These are phyloP conservation scores for Onthophagus taurus DNA, from an alignment of 1,140 invertebrate species.

Conservation along the genomic window DNA sequence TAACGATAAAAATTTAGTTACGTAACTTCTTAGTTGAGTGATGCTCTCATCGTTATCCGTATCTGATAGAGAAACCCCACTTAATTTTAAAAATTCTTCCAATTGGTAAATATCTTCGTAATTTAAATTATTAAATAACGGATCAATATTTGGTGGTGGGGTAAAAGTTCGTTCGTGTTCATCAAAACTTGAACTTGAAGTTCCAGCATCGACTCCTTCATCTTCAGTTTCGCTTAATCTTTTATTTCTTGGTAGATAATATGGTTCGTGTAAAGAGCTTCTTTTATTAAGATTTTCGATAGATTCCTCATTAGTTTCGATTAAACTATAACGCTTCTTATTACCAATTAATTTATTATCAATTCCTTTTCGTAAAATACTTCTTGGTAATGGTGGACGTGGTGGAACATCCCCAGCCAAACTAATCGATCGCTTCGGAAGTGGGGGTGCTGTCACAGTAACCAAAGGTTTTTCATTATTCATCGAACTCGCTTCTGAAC, in stretches of 20 bases:
- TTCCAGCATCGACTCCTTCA: conserved; percentile 40
- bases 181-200: conserved; percentile 35
- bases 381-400: conserved; percentile 58
- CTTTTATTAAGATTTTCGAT: conserved; percentile 43
- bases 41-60: conserved; percentile 55
- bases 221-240: conserved; percentile 51
- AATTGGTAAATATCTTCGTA: conserved; percentile 56
- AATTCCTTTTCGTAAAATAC: conserved; percentile 46
- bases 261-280: conserved; percentile 61
- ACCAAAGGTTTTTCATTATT: conserved; percentile 42
- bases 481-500: conserved; percentile 53
- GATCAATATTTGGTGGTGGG: conserved; percentile 20
- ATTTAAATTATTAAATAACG: conserved; percentile 40
- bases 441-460: conserved; percentile 40
- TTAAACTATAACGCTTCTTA: conserved; percentile 68
- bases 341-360: conserved; percentile 43
- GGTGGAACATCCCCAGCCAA: conserved; percentile 50
- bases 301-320: conserved; percentile 50
- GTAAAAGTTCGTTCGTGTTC: conserved; percentile 42
- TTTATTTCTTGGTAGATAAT: conserved; percentile 44
- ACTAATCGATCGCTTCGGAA: conserved; percentile 56
- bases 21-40: conserved; percentile 58
- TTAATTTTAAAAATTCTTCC: conserved; percentile 64
- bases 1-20: conserved; percentile 50
- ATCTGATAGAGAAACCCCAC: conserved; percentile 57